Evolutionary conservation across 1,140 invertebrate genomes (phyloP).

Genomic region (Lucilia cuprina): DNA sequence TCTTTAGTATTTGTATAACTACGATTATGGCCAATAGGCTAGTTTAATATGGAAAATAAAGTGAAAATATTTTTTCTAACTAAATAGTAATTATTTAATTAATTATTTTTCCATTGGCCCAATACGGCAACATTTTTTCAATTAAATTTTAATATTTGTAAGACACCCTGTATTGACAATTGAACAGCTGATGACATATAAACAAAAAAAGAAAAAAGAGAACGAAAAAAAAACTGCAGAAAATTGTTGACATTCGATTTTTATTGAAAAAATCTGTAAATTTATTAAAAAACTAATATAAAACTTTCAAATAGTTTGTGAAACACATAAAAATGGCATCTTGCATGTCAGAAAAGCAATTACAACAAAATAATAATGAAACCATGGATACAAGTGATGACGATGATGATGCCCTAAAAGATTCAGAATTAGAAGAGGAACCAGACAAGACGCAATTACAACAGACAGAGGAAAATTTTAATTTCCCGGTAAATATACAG

Average conservation of each 20-base stretch:
- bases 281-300: not conserved
- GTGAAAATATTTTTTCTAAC: no score
- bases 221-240: not conserved
- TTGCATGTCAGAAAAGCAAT: slow-evolving; percentile 9
- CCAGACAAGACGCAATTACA: not conserved
- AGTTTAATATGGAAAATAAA: no score
- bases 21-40: no score
- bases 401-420: slow-evolving; percentile 43
- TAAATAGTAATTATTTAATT: no score
- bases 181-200: slow-evolving; percentile 10
- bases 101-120: no score
- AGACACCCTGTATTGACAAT: not conserved
- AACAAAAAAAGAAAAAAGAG: not conserved
- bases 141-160: not conserved
- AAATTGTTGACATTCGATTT: slow-evolving; percentile 6
- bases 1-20: no score
- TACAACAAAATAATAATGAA: slow-evolving; percentile 50
- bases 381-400: slow-evolving; percentile 45
- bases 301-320: not conserved
- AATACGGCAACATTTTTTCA: not conserved
- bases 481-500: slow-evolving; percentile 38
- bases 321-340: not conserved
- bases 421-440: slow-evolving; percentile 38
- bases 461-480: slow-evolving; percentile 33
- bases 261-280: not conserved